A percentile compares a stretch with the other conserved stretches of the same genome.
phyloP scores from a whole-genome alignment of 2,888 invertebrate species.

The Scaptomyza caliginosa region DNA sequence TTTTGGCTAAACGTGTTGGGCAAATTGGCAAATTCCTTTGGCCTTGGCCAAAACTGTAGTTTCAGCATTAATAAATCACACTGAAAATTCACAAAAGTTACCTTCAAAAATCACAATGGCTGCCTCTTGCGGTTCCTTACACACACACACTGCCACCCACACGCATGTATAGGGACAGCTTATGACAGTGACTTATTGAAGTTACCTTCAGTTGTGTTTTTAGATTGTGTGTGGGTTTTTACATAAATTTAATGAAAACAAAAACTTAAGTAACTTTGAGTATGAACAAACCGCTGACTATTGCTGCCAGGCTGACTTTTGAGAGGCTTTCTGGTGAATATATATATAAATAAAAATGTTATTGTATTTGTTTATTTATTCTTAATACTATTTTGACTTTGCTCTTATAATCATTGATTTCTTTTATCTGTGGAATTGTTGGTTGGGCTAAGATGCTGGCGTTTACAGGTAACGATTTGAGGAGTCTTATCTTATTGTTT shows the following conservation, averaged over 20 bases:
- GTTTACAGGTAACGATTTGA: too few species aligned
- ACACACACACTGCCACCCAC: conserved; percentile 1
- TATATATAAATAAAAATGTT: too few species aligned
- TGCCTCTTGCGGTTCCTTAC: conserved; percentile 33
- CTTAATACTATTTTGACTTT: too few species aligned
- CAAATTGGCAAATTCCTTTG: conserved; percentile 25
- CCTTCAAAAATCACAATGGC: conserved; percentile 50
- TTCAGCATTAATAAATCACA: conserved; percentile 62
- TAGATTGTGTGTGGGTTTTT: conserved; percentile 4
- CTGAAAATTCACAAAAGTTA: conserved; percentile 58
- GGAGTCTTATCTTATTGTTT: too few species aligned
- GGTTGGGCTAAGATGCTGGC: too few species aligned
- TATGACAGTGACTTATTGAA: conserved; percentile 74
- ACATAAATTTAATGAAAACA: conserved; percentile 64
- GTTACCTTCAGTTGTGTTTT: conserved; percentile 15
- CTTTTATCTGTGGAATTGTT: too few species aligned
- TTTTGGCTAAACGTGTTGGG: conserved; percentile 30
- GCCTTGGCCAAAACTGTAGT: conserved; percentile 20
- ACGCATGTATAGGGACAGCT: conserved; percentile 19
- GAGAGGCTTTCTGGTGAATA: not conserved
- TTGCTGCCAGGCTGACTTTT: not conserved
- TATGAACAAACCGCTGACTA: not conserved
- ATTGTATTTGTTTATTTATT: too few species aligned
- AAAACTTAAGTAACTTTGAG: conserved; percentile 35
- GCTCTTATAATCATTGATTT: too few species aligned